A percentile compares a stretch with the other conserved stretches of the same genome.
Evolutionary conservation across 2,888 invertebrate genomes (phyloP).

Genomic region (Spisula subtruncata): DNA sequence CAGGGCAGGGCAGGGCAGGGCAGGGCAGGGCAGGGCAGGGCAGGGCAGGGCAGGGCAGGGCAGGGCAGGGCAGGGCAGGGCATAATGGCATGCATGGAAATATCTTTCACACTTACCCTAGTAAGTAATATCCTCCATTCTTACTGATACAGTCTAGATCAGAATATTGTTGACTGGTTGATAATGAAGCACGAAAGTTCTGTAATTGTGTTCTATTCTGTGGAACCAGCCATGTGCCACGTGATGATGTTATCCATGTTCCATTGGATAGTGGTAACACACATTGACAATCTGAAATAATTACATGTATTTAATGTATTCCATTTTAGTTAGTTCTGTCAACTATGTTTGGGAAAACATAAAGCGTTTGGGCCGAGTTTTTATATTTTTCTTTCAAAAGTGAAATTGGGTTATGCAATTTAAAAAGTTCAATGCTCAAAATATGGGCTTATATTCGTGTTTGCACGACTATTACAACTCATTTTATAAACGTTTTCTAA

Average conservation of each 20-base stretch:
- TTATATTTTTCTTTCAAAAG: too few species aligned
- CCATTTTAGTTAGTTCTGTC: constrained; percentile 3
- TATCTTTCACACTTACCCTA: constrained; percentile 22
- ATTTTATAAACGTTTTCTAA: too few species aligned
- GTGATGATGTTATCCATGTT: constrained; percentile 50
- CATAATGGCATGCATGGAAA: too few species aligned
- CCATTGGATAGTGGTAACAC: constrained; percentile 37
- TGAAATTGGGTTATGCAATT: too few species aligned
- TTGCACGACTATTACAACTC: too few species aligned
- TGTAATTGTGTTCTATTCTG: constrained; percentile 35
- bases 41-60: too few species aligned
- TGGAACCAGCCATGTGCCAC: constrained; percentile 49
- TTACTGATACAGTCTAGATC: constrained; percentile 26
- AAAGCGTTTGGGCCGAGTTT: background rate
- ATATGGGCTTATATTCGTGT: too few species aligned
- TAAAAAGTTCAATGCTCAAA: too few species aligned
- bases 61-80: too few species aligned
- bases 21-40: too few species aligned
- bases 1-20: too few species aligned
- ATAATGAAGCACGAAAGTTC: constrained; percentile 34
- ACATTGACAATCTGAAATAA: constrained; percentile 38
- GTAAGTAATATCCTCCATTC: constrained; percentile 19
- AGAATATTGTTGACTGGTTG: background rate
- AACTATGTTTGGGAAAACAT: too few species aligned
- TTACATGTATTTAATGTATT: background rate